Base-by-base conservation (phyloP, 92 coral and sea anemone species). In the Virgularia gustaviana region DNA sequence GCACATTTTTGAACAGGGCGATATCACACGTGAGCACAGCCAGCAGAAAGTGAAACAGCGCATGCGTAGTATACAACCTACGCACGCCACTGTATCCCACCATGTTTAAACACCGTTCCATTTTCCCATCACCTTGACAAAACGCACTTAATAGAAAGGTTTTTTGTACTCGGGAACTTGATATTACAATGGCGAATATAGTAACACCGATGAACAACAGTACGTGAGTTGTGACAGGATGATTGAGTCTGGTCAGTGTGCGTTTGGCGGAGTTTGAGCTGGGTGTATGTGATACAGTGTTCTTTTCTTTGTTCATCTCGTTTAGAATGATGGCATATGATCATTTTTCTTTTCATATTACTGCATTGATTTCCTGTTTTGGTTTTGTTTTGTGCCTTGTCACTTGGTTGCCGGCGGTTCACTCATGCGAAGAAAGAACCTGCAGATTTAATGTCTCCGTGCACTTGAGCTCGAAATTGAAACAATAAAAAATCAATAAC, bases 61-160 rank as follows among this genome's bases (percentile, higher is more conserved):
- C 86, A 25, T 78, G 58, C 20, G 86, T 85, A 57, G 88, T 79
- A 78, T 85, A 88, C 9, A 79, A 57, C 1, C 96, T 83, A 73
- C 88, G 88, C 6, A 88, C 95, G 2, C 90, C 95, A 9, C 81
- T 59, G 62, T 85, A 82, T n/a, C 96, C 96, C 28, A 78, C 66
- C 6, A 90, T 45, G 38, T 62, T 82, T 27, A 65, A 79, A 32
- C 95, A 90, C 24, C 78, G 78, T 22, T 31, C 59, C 45, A 75
- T 33, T 7, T 76, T 68, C 13, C 82, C 45, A 38, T 76, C 56
- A 16, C 72, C 75, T 20, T 49, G 73, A 82, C 95, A 88, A 52
- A 90, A 77, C 31, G 7, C 13, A 33, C 31, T 52, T 8, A 33
- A 9, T 9, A 12, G 28, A 33, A 52, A 52, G 30, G 58, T 3